A percentile compares a stretch with the other conserved stretches of the same genome.
Evolutionary conservation across 2,797 vertebrate genomes (phyloP).

Genomic region (Phrynocephalus guinanensis): DNA sequence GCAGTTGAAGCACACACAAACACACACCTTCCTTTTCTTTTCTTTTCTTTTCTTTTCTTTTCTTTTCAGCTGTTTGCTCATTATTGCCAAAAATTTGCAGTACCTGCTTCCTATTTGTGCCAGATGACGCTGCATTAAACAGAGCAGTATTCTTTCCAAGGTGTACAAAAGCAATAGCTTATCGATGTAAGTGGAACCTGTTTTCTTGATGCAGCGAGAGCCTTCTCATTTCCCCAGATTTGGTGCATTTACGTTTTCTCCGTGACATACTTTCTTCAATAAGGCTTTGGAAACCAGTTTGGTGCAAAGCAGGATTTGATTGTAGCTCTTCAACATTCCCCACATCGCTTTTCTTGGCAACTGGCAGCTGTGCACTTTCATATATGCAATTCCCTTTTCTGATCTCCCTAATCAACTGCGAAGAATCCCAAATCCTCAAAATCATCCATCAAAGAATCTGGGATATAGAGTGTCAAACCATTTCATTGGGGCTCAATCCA

Average conservation of each 20-base stretch:
- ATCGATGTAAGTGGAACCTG: not conserved
- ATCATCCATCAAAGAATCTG: too few species aligned
- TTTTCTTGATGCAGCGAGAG: not conserved
- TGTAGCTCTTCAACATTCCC: constrained; percentile 33
- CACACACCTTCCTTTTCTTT: not conserved
- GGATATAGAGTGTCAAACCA: too few species aligned
- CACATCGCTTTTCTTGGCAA: constrained; percentile 43
- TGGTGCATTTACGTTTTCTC: constrained; percentile 29
- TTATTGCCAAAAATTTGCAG: not conserved
- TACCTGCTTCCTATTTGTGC: not conserved
- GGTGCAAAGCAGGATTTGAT: constrained; percentile 15
- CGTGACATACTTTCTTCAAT: constrained; percentile 34
- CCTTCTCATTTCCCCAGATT: constrained; percentile 45
- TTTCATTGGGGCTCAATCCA: too few species aligned
- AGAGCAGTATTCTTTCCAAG: constrained; percentile 45
- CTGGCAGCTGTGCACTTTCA: constrained; percentile 30
- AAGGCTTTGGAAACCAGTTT: constrained; percentile 20
- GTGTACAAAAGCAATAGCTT: not conserved
- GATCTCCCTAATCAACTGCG: not conserved
- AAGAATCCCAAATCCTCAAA: too few species aligned
- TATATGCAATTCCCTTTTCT: constrained; percentile 53
- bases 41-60: constrained; percentile 17
- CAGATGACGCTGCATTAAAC: constrained; percentile 37
- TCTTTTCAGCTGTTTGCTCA: constrained; percentile 17
- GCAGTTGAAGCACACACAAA: not conserved